These are phyloP conservation scores for Cephonodes hylas DNA, from an alignment of 2,888 invertebrate species.

Conservation along the genomic window DNA sequence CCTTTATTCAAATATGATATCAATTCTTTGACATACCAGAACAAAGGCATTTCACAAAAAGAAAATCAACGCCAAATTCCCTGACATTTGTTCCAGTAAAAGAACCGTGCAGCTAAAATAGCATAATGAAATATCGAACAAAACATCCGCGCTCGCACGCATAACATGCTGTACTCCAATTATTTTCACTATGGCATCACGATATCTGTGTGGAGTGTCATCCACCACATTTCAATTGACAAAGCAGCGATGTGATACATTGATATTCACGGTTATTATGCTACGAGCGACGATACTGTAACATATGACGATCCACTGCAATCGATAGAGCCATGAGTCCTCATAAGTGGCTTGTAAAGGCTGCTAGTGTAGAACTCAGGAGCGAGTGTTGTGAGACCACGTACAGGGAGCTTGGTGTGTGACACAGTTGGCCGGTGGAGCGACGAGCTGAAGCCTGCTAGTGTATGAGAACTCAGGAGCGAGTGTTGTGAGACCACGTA, in stretches of 20 bases:
- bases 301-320: neutral
- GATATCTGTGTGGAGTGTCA: slow-evolving; percentile 2
- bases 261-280: slow-evolving; percentile 5
- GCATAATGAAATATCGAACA: neutral
- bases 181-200: neutral
- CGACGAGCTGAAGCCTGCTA: too few relatives aligned
- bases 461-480: too few relatives aligned
- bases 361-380: too few relatives aligned
- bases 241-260: slow-evolving; percentile 5
- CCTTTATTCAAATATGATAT: too few relatives aligned
- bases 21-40: too few relatives aligned
- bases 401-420: too few relatives aligned
- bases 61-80: neutral
- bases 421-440: too few relatives aligned
- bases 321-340: too few relatives aligned
- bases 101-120: neutral
- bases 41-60: too few relatives aligned
- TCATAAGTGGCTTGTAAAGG: too few relatives aligned
- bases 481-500: too few relatives aligned
- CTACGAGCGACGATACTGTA: neutral
- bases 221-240: neutral
- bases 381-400: too few relatives aligned
- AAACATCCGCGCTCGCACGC: neutral
- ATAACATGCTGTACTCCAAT: neutral
- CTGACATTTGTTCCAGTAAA: neutral